Base-by-base conservation (phyloP, 2,113 vertebrate species). In the Ophiodon elongatus region DNA sequence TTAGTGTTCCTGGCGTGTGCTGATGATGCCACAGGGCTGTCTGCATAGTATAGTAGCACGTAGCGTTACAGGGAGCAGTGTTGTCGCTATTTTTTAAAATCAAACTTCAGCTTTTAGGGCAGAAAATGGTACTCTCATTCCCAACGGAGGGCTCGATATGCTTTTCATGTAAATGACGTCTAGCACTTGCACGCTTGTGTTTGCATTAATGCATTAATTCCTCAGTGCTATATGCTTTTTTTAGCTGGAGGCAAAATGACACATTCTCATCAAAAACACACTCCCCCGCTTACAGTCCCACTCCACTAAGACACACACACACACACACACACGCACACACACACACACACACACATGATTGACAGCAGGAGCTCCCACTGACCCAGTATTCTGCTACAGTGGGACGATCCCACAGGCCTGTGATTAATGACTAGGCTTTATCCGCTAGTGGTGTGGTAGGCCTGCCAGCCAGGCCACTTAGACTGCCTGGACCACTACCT, bases 361-460 rank as follows among this genome's bases (percentile, higher is more conserved):
- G 95, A 95, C 95, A 94, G 90, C 92, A 87, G 93, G 94, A 92
- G 93, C 91, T 94, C 91, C 92, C 84, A 69, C 87, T 95, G 94
- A 96, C 95, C 95, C 92, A 95, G 64, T 94, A 93, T 95, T 94
- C 89, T 91, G 92, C 91, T 93, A 92, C 93, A 92, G 90, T 92
- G 91, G 93, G 93, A 92, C 89, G 84, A 93, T 95, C 93, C 91
- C 92, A 91, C 86, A 85, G 89, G 80, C 88, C 79, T 79, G 89
- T 94, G 92, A 93, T 94, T 92, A 94, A 92, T 94, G 94, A 93
- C 92, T 84, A 81, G 93, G 91, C 88, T 85, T 80, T 87, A 92
- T 91, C 83, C 87, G 25, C 86, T 79, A 75, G 92, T 92, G 83
- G 73, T 84, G 92, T 84, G 89, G 88, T 91, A 82, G 82, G 84